phyloP scores from a whole-genome alignment of 2,113 vertebrate species.

The Asarcornis scutulata region DNA sequence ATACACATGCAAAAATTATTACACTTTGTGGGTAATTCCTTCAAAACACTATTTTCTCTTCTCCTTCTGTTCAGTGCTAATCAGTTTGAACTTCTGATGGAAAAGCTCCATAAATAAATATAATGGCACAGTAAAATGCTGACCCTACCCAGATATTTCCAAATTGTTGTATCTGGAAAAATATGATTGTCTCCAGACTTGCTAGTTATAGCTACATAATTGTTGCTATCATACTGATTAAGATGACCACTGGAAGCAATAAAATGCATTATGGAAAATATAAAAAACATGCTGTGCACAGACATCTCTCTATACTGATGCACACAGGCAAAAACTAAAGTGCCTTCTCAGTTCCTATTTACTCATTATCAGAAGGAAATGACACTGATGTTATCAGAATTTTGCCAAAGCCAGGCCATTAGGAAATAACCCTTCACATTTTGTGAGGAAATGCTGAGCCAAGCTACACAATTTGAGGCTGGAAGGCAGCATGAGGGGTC shows the following conservation, averaged over 20 bases:
- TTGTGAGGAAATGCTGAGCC: background rate
- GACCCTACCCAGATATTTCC: background rate
- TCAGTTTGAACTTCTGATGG: background rate
- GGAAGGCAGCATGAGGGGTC: background rate
- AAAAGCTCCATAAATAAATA: background rate
- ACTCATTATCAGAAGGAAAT: background rate
- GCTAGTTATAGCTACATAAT: background rate
- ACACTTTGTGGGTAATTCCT: background rate
- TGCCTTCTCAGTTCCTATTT: background rate
- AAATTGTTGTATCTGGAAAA: background rate
- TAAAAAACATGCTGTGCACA: fast-evolving
- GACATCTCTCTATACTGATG: background rate
- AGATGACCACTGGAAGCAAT: background rate
- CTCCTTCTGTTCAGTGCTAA: background rate
- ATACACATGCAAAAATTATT: background rate
- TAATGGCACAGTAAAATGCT: background rate
- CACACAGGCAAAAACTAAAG: background rate
- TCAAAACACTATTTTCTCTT: background rate
- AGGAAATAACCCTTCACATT: background rate
- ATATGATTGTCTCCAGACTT: background rate
- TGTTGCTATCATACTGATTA: background rate
- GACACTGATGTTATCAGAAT: background rate
- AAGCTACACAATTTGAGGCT: background rate
- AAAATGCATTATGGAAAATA: background rate
- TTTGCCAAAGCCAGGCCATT: background rate